phyloP scores from a whole-genome alignment of 2,113 vertebrate species.

The Ardeotis arabs region DNA sequence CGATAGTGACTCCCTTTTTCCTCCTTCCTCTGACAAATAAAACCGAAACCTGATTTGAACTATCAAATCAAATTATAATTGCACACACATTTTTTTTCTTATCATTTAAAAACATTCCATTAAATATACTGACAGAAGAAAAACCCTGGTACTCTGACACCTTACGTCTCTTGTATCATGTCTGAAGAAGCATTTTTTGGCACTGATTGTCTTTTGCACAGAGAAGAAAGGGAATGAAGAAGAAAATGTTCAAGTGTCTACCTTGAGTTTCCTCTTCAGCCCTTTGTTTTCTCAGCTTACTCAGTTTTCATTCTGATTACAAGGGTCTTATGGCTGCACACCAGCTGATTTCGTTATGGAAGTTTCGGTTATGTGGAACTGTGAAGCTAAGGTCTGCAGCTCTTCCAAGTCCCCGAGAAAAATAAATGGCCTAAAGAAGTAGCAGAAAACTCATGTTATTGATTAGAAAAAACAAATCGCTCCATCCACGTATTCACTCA shows the following conservation, averaged over 20 bases:
- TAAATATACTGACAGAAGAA: neutral
- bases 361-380: accelerated
- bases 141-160: neutral
- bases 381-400: neutral
- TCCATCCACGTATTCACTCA: neutral
- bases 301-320: neutral
- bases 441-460: neutral
- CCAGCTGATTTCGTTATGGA: neutral
- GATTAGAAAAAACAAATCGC: neutral
- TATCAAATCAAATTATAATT: neutral
- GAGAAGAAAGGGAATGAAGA: neutral
- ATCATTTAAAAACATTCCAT: neutral
- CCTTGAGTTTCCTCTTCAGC: neutral
- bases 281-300: neutral
- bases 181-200: neutral
- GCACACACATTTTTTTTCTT: neutral
- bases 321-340: neutral
- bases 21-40: neutral
- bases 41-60: neutral
- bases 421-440: neutral
- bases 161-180: neutral
- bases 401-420: neutral
- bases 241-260: neutral
- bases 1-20: neutral
- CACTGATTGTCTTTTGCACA: neutral